phyloP scores from a whole-genome alignment of 2,888 invertebrate species.

The Trichacis sp. region DNA sequence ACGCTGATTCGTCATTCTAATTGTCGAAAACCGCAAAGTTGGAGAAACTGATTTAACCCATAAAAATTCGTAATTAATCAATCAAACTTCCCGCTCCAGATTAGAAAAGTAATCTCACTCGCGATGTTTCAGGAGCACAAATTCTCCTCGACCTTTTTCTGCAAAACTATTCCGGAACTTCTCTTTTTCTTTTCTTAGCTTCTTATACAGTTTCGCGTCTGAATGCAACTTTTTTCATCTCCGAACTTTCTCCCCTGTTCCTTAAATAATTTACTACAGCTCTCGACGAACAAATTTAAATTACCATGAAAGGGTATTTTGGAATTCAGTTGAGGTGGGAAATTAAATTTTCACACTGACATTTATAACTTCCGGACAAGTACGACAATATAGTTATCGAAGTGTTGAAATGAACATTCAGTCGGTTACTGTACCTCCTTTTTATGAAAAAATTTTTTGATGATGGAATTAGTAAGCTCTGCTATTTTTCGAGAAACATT shows the following conservation, averaged over 20 bases:
- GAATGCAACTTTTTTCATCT: slow-evolving; percentile 5
- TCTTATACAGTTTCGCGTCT: not conserved
- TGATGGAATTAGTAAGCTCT: too few species aligned
- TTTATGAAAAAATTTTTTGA: too few species aligned
- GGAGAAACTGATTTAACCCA: not conserved
- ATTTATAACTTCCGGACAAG: not conserved
- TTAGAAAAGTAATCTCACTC: not conserved
- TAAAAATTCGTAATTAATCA: not conserved
- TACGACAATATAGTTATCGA: too few species aligned
- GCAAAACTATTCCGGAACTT: not conserved
- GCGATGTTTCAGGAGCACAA: not conserved
- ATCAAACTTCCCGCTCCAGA: not conserved
- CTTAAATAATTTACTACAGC: not conserved
- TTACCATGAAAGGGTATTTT: not conserved
- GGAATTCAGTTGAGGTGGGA: not conserved
- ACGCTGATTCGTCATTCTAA: not conserved
- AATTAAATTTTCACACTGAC: not conserved
- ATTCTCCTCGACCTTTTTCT: not conserved
- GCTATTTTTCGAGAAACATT: too few species aligned
- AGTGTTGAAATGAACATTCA: too few species aligned
- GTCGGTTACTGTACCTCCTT: too few species aligned
- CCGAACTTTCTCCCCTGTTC: not conserved
- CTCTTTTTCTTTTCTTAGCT: not conserved
- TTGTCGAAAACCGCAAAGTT: too few species aligned
- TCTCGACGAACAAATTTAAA: not conserved